A percentile compares a stretch with the other conserved stretches of the same genome.
Conservation (phyloP, 2,113 vertebrate species). For the Isurus oxyrinchus region DNA sequence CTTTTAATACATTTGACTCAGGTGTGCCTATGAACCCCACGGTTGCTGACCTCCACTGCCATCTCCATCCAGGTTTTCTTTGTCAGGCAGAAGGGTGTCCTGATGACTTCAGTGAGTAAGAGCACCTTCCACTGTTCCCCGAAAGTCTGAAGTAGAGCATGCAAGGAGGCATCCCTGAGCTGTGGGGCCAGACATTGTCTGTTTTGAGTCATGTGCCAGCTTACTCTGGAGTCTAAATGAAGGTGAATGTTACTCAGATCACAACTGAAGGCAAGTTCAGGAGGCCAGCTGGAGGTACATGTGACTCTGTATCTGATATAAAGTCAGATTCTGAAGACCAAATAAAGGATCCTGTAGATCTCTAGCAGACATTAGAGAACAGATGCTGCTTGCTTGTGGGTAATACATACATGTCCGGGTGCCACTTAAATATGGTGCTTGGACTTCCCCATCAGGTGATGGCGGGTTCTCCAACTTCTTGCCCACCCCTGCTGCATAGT, state of each 20-base stretch:
- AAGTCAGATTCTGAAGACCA: neutral
- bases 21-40: neutral
- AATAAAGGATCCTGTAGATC: neutral
- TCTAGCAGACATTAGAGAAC: neutral
- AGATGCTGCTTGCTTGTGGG: neutral
- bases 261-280: neutral
- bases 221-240: too few species aligned
- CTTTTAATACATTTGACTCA: too few species aligned
- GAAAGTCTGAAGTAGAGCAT: neutral
- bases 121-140: neutral
- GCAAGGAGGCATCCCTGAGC: neutral
- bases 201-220: too few species aligned
- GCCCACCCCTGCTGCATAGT: too few species aligned
- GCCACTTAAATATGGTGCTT: neutral
- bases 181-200: neutral
- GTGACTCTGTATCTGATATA: neutral
- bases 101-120: neutral
- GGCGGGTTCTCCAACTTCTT: too few species aligned
- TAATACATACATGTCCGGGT: neutral
- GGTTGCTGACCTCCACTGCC: neutral
- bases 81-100: neutral
- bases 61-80: neutral
- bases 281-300: neutral
- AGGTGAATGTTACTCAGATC: too few species aligned
- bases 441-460: too few species aligned